Evolutionary conservation across 23 tunicate genomes (phyloP).

Genomic region (Clavelina lepadiformis): DNA sequence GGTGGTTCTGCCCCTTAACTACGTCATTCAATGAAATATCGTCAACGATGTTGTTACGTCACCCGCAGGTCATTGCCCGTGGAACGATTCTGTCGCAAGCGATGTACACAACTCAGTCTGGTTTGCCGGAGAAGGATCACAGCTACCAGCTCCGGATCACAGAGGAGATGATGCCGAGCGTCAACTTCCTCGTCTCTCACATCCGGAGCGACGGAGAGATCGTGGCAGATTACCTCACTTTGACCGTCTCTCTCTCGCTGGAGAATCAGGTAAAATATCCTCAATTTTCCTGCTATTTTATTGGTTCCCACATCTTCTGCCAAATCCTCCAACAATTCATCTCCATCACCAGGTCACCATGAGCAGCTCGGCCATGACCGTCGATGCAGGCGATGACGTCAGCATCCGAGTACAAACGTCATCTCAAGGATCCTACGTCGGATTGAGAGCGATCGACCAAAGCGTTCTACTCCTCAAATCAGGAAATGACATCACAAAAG

Average conservation of each 20-base stretch:
- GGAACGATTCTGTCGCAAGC: slow-evolving; percentile 10
- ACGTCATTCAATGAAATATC: too few relatives aligned
- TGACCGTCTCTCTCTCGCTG: slow-evolving; percentile 9
- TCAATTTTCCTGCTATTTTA: too few relatives aligned
- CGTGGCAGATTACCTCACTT: slow-evolving; percentile 27
- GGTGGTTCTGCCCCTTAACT: too few relatives aligned
- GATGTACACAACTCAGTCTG: neutral
- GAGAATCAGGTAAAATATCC: slow-evolving; percentile 4
- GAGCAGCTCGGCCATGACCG: neutral
- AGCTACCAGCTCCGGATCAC: slow-evolving; percentile 18
- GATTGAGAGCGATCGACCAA: slow-evolving; percentile 47
- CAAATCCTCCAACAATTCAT: too few relatives aligned
- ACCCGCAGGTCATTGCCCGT: slow-evolving; percentile 28
- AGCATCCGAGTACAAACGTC: slow-evolving; percentile 28
- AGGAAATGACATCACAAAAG: slow-evolving; percentile 59
- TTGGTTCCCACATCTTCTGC: too few relatives aligned
- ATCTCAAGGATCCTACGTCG: slow-evolving; percentile 21
- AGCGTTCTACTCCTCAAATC: slow-evolving; percentile 50
- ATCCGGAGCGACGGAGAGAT: slow-evolving; percentile 19
- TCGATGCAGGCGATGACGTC: slow-evolving; percentile 40
- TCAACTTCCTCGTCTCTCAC: slow-evolving; percentile 21
- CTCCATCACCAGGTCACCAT: neutral
- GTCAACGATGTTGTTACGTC: too few relatives aligned
- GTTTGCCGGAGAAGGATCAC: neutral
- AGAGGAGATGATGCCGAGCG: slow-evolving; percentile 32